A percentile compares a stretch with the other conserved stretches of the same genome.
phyloP scores from a whole-genome alignment of 2,888 invertebrate genomes.

The Myathropa florea region DNA sequence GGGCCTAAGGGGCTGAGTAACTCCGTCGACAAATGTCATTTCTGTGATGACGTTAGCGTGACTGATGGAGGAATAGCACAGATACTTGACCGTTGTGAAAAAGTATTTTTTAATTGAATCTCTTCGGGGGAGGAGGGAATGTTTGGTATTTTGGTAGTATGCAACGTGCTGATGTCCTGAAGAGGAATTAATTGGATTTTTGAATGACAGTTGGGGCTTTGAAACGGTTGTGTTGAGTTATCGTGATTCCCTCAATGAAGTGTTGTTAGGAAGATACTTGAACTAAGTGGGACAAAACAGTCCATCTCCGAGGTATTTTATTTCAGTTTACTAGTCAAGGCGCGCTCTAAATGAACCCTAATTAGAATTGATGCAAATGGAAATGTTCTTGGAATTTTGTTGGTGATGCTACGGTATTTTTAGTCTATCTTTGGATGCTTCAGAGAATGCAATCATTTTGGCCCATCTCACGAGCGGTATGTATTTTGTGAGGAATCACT shows the following conservation, averaged over 20 bases:
- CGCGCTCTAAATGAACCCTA: too few relatives aligned
- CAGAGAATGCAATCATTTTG: too few relatives aligned
- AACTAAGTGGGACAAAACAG: not conserved
- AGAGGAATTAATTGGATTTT: constrained; percentile 50
- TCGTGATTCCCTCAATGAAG: not conserved
- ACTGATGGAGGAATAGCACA: not conserved
- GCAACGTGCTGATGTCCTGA: constrained; percentile 8
- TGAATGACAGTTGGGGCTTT: constrained; percentile 19
- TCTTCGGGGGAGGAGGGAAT: not conserved
- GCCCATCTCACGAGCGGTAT: too few relatives aligned
- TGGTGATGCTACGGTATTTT: too few relatives aligned
- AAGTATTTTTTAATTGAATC: constrained; percentile 41
- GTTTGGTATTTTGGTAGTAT: constrained; percentile 25
- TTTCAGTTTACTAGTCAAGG: too few relatives aligned
- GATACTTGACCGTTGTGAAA: constrained; percentile 17
- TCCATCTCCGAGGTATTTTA: too few relatives aligned
- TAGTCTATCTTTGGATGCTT: too few relatives aligned
- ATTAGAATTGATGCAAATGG: too few relatives aligned
- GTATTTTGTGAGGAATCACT: too few relatives aligned
- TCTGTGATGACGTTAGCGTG: not conserved
- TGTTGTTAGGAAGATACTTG: not conserved
- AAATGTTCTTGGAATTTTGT: too few relatives aligned
- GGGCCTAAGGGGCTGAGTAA: not conserved
- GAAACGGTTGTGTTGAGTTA: not conserved
- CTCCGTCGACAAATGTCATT: constrained; percentile 38